Evolutionary conservation across 2,888 invertebrate species (phyloP), one percentile per base, ranked within the genome.

Genomic region (Mimachlamys varia): DNA sequence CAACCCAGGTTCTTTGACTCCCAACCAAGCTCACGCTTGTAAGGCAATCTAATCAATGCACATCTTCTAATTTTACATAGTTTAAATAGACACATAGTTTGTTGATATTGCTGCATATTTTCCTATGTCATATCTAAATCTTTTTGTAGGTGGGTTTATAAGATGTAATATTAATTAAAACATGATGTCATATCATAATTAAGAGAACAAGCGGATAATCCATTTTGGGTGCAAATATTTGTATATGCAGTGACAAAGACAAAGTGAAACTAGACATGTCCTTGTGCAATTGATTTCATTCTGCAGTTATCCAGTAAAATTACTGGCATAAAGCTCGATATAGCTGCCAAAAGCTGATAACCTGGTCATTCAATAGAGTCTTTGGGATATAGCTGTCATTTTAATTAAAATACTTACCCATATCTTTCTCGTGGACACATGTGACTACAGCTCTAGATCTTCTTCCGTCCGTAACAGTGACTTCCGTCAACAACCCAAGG

Each of bases 401-500:
- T 0, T 58, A 22, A 58, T 33, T 76, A 76, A 33, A 33, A 76
- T 0, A 33, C 76, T 76, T 76, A 76, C 76, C 76, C 27, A 76
- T 76, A 76, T 76, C 76, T 76, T 58, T 19, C 10, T 27, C 17
- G 27, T 76, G 44, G 37, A 88, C 62, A 89, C 90, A 90, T 90
- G 90, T 90, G 89, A 90, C 88, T 89, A 58, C 55, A 33, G 38
- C 37, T 89, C 87, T 90, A 33, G 38, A n/a, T 89, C 87, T 90
- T 89, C 90, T 89, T 33, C 89, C 88, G 50, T 87, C 49, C 89
- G 76, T 88, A 89, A 76, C 76, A 76, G 0, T 88, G n/a, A 91
- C 91, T 91, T 91, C 91, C 91, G 91, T 91, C 91, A 91, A 91
- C 89, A 91, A 87, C 88, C 27, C 27, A 22, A 53, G 76, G 44